Base-by-base conservation (phyloP, 1,140 invertebrate genomes). In the Drosophila pruinosa region DNA sequence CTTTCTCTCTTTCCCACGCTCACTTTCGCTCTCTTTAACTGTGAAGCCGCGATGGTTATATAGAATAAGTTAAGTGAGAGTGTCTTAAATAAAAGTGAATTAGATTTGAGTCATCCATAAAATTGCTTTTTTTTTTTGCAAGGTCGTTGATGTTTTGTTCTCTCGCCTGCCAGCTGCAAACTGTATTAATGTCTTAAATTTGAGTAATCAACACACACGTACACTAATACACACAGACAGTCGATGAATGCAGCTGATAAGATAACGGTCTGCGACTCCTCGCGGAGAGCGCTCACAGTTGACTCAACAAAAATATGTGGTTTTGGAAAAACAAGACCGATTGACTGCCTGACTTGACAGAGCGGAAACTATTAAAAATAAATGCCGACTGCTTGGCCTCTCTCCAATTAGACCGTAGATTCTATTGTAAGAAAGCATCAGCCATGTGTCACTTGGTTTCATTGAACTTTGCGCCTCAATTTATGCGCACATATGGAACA, bases 401-500 rank as follows among this genome's bases (percentile, higher is more conserved):
- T 47, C 53, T 34, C 36, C 67, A 70, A 70, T 70, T 70, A 64
- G 59, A 48, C 21, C 26, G 22, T 24, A 41, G 41, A 12, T 24
- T 50, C 59, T 64, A 64, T 70, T 70, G 67, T 41, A 53, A 52
- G 19, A 12, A 10, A 34, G 24, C 54, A 54, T 26, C 26, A 47
- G 54, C 34, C 78, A 81, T 88, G 82, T 78, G 82, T 82, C 82
- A 82, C 54, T 75, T 19, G 48, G 78, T 75, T 82, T 38, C 82
- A 86, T 88, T 86, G 82, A 86, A 86, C 82, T 88, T 72, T 62
- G 71, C 71, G 45, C 34, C 56, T 52, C 26, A 10, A 58, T 34
- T 34, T 34, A 19, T 21, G 21, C 41, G 12, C 19, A 14, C 26
- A 21, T 48, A 28, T 59, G 57, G 56, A 47, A 67, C 14, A 19